Conservation (phyloP, 2,797 vertebrate genomes). For the Rhynchonycteris naso region DNA sequence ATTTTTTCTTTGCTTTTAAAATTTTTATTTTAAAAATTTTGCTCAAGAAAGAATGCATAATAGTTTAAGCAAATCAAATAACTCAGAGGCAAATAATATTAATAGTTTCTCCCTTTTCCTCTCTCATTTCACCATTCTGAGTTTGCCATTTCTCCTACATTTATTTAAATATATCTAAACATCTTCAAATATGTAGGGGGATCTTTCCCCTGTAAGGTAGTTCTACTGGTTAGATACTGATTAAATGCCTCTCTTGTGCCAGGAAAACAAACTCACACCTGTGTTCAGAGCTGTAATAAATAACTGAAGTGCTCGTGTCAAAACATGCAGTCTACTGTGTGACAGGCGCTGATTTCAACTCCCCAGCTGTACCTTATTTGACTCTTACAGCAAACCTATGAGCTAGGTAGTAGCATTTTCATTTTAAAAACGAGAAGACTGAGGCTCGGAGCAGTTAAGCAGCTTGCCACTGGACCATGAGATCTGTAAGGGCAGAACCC, state of each 20-base stretch:
- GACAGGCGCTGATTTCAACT: neutral
- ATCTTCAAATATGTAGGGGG: neutral
- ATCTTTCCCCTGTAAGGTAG: neutral
- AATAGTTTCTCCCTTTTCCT: neutral
- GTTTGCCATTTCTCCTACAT: neutral
- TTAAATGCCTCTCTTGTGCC: neutral
- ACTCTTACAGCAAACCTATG: neutral
- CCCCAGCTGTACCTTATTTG: neutral
- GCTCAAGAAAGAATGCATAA: neutral
- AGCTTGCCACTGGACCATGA: neutral
- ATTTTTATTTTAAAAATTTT: neutral
- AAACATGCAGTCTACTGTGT: neutral
- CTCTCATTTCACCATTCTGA: neutral
- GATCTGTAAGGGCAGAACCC: neutral
- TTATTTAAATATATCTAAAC: slow-evolving; percentile 7
- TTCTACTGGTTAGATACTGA: neutral
- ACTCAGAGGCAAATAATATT: neutral
- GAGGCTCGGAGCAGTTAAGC: neutral
- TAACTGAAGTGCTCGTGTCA: neutral
- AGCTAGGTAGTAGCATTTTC: neutral
- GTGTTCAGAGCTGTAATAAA: neutral
- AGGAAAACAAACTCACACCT: slow-evolving; percentile 13
- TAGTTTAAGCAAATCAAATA: slow-evolving; percentile 17
- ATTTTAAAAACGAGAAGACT: neutral
- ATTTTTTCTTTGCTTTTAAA: neutral